Percentiles rank a stretch among this genome's conserved stretches.
Evolutionary conservation across 2,113 vertebrate genomes (phyloP).

Genomic region (Zosterops lateralis): DNA sequence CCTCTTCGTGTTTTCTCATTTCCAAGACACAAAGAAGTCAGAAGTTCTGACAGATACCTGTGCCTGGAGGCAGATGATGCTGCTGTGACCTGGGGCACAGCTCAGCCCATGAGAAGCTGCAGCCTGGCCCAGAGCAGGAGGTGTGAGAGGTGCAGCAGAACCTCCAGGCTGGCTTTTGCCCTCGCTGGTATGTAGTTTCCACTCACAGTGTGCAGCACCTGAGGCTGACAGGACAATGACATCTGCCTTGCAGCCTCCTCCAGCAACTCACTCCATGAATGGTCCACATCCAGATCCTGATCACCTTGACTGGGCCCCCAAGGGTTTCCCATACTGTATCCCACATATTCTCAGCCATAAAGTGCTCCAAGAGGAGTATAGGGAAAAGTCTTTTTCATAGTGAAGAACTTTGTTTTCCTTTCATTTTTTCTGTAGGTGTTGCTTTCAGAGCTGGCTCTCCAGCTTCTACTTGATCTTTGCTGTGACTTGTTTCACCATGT

Average conservation of each 20-base stretch:
- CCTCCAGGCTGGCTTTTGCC: not conserved
- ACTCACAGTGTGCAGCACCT: not conserved
- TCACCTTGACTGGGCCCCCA: not conserved
- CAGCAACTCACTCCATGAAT: not conserved
- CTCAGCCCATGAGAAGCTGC: not conserved
- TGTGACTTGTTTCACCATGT: not conserved
- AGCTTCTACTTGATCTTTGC: not conserved
- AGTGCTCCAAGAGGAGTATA: not conserved
- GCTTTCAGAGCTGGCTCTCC: not conserved
- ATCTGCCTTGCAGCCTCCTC: not conserved
- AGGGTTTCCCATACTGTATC: not conserved
- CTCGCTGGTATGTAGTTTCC: fast-evolving
- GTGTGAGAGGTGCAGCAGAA: not conserved
- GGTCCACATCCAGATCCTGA: not conserved
- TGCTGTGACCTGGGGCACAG: not conserved
- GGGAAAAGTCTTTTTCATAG: not conserved
- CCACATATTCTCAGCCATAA: not conserved
- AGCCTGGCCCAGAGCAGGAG: not conserved
- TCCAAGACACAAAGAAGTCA: not conserved
- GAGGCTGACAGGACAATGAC: not conserved
- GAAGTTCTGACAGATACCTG: not conserved
- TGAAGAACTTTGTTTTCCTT: not conserved
- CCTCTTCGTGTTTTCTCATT: not conserved
- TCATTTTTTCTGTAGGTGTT: not conserved
- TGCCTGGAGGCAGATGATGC: not conserved